Conservation (phyloP, 2,888 invertebrate genomes). For the Shargacucullia verbasci region DNA sequence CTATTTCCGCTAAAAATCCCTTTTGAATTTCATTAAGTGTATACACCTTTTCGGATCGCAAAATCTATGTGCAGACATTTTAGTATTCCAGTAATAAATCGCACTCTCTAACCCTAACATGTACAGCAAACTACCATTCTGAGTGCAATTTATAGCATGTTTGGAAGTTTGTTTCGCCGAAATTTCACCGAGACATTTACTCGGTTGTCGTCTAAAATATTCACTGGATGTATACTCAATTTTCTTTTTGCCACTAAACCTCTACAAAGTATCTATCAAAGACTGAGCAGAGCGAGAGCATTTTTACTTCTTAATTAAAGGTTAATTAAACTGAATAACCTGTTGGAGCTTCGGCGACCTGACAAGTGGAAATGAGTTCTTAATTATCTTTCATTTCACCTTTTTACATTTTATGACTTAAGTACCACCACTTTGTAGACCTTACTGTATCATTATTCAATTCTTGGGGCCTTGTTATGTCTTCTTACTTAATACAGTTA, state of each 20-base stretch:
- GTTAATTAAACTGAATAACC: background rate
- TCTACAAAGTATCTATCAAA: background rate
- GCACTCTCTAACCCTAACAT: conserved; percentile 4
- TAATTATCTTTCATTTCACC: background rate
- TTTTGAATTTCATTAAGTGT: no score
- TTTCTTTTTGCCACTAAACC: conserved; percentile 7
- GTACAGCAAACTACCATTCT: conserved; percentile 5
- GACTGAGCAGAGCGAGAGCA: no score
- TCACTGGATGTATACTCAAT: background rate
- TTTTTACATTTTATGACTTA: background rate
- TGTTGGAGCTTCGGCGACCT: background rate
- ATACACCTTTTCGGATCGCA: background rate
- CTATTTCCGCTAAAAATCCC: no score
- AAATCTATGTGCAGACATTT: background rate
- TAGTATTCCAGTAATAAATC: conserved; percentile 1
- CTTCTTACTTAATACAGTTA: background rate
- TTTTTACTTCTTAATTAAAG: no score
- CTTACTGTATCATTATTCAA: no score
- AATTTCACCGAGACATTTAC: background rate
- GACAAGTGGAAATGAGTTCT: background rate
- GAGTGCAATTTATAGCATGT: conserved; percentile 18
- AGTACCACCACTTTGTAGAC: no score
- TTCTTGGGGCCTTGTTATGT: background rate
- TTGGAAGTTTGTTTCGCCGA: background rate
- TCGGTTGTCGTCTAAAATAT: background rate